Evolutionary conservation across 2,888 invertebrate species (phyloP), one percentile per base, ranked within the genome.

Genomic region (Tribolium freemani): DNA sequence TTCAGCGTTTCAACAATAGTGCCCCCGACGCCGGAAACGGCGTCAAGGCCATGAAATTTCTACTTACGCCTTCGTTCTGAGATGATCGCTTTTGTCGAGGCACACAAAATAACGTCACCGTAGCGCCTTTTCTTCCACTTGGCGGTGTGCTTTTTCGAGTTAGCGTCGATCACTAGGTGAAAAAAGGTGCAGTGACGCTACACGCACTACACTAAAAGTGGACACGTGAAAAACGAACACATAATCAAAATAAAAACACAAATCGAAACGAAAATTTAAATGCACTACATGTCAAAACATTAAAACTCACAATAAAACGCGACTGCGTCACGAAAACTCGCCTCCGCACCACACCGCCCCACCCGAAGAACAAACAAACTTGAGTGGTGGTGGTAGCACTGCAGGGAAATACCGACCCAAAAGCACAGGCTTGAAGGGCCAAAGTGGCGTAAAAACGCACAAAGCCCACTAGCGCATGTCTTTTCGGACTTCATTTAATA

Each of bases 21-120:
- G 71, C 70, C 72, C 70, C 56, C 70, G 75, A 75, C 75, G 75
- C 75, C 75, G 75, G 75, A 75, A 75, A 74, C 48, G 13, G 72
- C 56, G 56, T 54, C 73, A 73, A 75, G 75, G 73, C 73, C 75
- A 75, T 31, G 38, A 68, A 21, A 64, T 16, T 21, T 48, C 10
- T 31, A 88, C 89, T 89, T 84, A 89, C 89, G 82, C 88, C 86
- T 85, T 88, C 88, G 83, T 86, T 87, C 86, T 88, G 88, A 84
- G 89, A 88, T 85, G 89, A 88, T 84, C 88, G 88, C 87, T 89
- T 89, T 85, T 89, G 89, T 84, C 89, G 88, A 87, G 89, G 89
- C 87, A 89, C 89, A 87, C 89, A 89, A 85, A 89, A 89, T 80
- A 89, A 88, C 88, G 89, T 88, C 89, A 89, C 88, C 79, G 81